These are phyloP conservation scores for Stomorhina lunata DNA, from an alignment of 2,888 invertebrate species.

Conservation along the genomic window DNA sequence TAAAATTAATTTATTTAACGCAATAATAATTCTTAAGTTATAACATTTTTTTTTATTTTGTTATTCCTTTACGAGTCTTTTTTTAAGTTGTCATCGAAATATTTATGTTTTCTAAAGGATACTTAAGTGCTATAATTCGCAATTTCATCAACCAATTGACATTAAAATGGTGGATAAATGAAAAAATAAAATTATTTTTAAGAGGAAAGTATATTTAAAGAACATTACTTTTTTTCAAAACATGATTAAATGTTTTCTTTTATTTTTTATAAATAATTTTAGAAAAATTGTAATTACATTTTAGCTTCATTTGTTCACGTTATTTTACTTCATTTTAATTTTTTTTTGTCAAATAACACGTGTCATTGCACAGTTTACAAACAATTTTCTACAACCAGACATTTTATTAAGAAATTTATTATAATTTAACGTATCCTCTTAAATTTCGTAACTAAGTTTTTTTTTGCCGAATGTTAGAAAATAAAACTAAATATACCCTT, in stretches of 20 bases:
- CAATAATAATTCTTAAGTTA: constrained; percentile 23
- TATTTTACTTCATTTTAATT: not conserved
- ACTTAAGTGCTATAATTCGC: constrained; percentile 16
- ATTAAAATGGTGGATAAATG: not conserved
- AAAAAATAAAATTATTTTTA: not conserved
- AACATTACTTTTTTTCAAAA: not conserved
- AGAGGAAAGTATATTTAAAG: not conserved
- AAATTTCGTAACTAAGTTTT: constrained; percentile 43
- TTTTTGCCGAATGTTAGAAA: constrained; percentile 22
- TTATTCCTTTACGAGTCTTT: not conserved
- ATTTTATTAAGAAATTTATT: constrained; percentile 33
- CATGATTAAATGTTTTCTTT: not conserved
- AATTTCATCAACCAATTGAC: constrained; percentile 24
- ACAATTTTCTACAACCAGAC: constrained; percentile 16
- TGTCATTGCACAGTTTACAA: not conserved
- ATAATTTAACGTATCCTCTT: constrained; percentile 40
- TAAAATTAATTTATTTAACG: constrained; percentile 28
- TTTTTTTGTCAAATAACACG: constrained; percentile 23
- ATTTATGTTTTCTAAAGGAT: not conserved
- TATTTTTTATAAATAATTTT: too few relatives aligned
- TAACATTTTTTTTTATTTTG: constrained; percentile 10
- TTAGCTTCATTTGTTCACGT: constrained; percentile 25
- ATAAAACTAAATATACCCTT: constrained; percentile 28
- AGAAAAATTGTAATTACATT: not conserved
- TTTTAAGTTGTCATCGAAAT: constrained; percentile 4